These are phyloP conservation scores for Echinops telfairi DNA, from an alignment of 2,113 vertebrate genomes.

Conservation along the genomic window DNA sequence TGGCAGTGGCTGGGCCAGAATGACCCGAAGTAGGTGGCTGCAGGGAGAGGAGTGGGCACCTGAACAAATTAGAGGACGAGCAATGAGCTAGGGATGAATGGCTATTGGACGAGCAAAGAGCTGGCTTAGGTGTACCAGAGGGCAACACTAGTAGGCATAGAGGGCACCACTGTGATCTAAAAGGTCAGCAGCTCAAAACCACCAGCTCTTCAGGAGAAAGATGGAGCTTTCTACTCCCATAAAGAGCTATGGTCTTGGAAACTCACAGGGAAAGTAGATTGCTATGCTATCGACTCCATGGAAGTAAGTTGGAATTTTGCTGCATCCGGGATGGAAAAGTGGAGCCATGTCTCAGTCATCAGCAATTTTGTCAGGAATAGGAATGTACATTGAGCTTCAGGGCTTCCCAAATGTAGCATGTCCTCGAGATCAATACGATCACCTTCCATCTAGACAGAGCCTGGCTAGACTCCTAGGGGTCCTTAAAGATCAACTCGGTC, in stretches of 20 bases:
- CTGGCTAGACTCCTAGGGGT: not conserved
- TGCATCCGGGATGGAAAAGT: not conserved
- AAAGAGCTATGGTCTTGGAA: too few relatives aligned
- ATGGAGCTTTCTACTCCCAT: too few relatives aligned
- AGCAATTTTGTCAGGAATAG: not conserved
- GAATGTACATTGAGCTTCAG: conserved; percentile 19
- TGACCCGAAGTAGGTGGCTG: not conserved
- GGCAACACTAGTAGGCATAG: not conserved
- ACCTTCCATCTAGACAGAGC: conserved; percentile 10
- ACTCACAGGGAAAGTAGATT: too few relatives aligned
- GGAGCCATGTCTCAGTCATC: not conserved
- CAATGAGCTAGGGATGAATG: not conserved
- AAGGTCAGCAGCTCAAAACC: too few relatives aligned
- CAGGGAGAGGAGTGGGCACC: not conserved
- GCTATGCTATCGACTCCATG: too few relatives aligned
- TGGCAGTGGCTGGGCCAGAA: not conserved
- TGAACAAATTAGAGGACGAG: not conserved
- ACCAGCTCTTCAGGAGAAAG: too few relatives aligned
- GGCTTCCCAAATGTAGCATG: not conserved
- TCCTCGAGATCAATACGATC: not conserved
- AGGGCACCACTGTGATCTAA: not conserved
- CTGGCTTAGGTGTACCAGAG: not conserved
- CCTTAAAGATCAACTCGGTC: conserved; percentile 22
- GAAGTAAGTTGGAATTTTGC: not conserved
- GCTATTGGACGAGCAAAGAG: not conserved